phyloP scores from a whole-genome alignment of 92 coral and sea anemone genomes.

The Zoanthus gigantus region DNA sequence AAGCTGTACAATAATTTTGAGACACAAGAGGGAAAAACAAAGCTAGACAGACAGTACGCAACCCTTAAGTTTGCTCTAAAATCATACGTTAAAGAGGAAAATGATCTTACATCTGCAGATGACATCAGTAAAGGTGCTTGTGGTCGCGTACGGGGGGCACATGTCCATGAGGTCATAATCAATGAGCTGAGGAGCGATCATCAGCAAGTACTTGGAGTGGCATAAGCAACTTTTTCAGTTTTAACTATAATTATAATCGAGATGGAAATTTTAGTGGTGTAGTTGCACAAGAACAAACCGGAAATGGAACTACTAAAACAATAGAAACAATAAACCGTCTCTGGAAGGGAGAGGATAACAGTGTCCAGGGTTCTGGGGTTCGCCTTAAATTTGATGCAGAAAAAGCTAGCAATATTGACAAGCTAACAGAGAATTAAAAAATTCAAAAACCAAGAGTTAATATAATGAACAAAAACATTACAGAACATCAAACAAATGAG shows the following conservation, averaged over 20 bases:
- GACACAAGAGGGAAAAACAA: slow-evolving; percentile 72
- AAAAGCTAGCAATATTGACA: not conserved
- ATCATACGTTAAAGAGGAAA: not conserved
- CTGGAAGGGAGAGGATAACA: not conserved
- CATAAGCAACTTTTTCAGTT: not conserved
- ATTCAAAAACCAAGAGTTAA: not conserved
- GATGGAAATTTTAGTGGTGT: not conserved
- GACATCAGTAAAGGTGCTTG: slow-evolving; percentile 17
- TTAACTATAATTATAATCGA: not conserved
- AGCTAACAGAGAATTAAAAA: not conserved
- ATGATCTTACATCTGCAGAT: slow-evolving; percentile 18
- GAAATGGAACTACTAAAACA: slow-evolving; percentile 4
- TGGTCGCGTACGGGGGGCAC: slow-evolving; percentile 3
- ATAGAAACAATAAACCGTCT: not conserved
- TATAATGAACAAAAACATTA: not conserved
- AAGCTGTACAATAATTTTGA: slow-evolving; percentile 58
- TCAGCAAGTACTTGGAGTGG: slow-evolving; percentile 21
- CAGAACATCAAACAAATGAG: slow-evolving; percentile 4
- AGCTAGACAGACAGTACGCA: slow-evolving; percentile 63
- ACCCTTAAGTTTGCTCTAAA: slow-evolving; percentile 63
- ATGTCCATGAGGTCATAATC: slow-evolving; percentile 2
- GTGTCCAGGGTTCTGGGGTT: not conserved
- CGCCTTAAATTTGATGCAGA: not conserved
- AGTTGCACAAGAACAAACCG: slow-evolving; percentile 16
- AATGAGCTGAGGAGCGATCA: not conserved